Evolutionary conservation across 2,888 invertebrate genomes (phyloP), one percentile per base, ranked within the genome.

Genomic region (Apamea monoglypha): DNA sequence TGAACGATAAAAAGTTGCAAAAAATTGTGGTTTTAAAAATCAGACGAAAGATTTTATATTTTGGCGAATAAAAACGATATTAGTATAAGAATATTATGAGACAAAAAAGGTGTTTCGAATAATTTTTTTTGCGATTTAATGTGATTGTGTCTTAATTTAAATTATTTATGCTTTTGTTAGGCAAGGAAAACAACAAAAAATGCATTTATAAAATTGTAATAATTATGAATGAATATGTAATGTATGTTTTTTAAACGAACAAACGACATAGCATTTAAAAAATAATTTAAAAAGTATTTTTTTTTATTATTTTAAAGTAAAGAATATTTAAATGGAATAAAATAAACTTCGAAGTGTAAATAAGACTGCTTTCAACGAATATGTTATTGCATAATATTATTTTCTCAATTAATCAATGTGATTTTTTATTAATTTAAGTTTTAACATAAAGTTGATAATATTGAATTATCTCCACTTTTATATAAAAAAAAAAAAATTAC

Each of bases 321-420:
- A 77, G 29, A 40, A 50, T 32, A 10, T 21, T 16, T 8, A 29
- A 44, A 10, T 21, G 25, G 10, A 40, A 12, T 73, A 61, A 40
- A 76, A 69, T 56, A 8, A 75, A 73, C 32, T 77, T 78, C 61
- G 72, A 80, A 77, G 76, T 90, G 87, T 89, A 91, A 50, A 90
- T 87, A 90, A 91, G 90, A 91, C 92, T 92, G 90, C 89, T 90
- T 90, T 85, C 87, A 91, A 87, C 87, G 89, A 90, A 87, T 85
- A 84, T 81, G 66, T 68, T 81, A 76, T 74, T 70, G 64, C 70
- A 61, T 63, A 72, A 68, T n/a, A 59, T 68, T 74, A 74, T 71
- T 61, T n/a, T 74, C 21, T 81, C 14, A 47, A 50, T 75, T 74
- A 72, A 68, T 73, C 67, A 76, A 72, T 84, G 85, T 84, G 85